phyloP scores from a whole-genome alignment of 1,140 invertebrate species.

The Anoplophora glabripennis region DNA sequence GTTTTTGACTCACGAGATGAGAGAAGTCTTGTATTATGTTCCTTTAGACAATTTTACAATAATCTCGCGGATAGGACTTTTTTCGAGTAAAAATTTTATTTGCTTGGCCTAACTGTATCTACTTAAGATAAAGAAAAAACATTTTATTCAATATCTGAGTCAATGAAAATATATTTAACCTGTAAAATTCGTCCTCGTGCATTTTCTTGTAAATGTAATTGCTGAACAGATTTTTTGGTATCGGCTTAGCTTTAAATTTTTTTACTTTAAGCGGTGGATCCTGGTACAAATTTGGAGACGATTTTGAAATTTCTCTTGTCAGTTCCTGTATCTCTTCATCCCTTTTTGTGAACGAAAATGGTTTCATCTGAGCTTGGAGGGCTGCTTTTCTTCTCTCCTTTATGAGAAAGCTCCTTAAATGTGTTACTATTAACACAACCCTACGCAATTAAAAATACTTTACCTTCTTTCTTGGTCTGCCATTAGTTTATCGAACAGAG shows the following conservation, averaged over 20 bases:
- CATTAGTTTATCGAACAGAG: conserved; percentile 66
- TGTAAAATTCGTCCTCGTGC: conserved; percentile 67
- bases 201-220: conserved; percentile 68
- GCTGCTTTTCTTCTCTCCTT: conserved; percentile 58
- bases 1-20: too few species aligned
- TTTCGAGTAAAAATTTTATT: too few species aligned
- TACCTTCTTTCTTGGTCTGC: conserved; percentile 68
- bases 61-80: too few species aligned
- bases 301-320: conserved; percentile 51
- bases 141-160: too few species aligned
- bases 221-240: conserved; percentile 66
- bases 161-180: conserved; percentile 53
- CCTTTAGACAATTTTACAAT: too few species aligned
- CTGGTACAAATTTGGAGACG: conserved; percentile 56
- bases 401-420: conserved; percentile 52
- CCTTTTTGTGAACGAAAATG: conserved; percentile 61
- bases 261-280: conserved; percentile 47
- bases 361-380: conserved; percentile 59
- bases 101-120: too few species aligned
- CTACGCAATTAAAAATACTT: not conserved
- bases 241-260: conserved; percentile 62
- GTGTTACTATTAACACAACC: not conserved
- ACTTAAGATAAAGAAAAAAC: too few species aligned
- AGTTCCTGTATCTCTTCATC: conserved; percentile 53
- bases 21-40: too few species aligned